Evolutionary conservation across 2,888 invertebrate genomes (phyloP).

Genomic region (Lycophotia porphyrea): DNA sequence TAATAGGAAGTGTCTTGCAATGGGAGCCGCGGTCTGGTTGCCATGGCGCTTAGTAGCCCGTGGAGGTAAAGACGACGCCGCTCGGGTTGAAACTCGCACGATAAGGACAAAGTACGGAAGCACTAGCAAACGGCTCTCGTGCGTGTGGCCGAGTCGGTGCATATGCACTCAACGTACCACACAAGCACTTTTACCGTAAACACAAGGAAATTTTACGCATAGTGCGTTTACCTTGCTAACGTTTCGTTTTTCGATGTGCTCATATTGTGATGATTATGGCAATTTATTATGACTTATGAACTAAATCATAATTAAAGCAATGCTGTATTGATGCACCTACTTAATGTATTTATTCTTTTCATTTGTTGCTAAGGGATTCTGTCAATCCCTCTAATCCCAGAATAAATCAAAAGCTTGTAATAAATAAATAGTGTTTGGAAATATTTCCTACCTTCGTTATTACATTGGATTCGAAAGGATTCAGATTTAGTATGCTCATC

Average conservation of each 20-base stretch:
- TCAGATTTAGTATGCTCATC: constrained; percentile 6
- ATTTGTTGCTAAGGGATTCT: background rate
- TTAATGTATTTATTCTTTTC: background rate
- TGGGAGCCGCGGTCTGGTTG: constrained; percentile 71
- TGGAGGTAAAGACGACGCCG: constrained; percentile 34
- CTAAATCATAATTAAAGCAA: background rate
- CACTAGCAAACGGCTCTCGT: constrained; percentile 16
- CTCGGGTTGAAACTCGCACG: constrained; percentile 58
- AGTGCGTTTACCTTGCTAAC: constrained; percentile 4
- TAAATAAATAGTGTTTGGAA: background rate
- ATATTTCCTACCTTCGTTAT: background rate
- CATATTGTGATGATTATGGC: constrained; percentile 24
- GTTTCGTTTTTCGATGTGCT: constrained; percentile 10
- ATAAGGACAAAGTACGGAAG: constrained; percentile 64
- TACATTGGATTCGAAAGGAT: constrained; percentile 8
- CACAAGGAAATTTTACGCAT: constrained; percentile 28
- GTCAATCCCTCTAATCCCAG: background rate
- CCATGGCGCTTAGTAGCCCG: constrained; percentile 74
- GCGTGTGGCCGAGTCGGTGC: constrained; percentile 31
- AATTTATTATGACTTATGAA: constrained; percentile 23
- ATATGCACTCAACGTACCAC: constrained; percentile 29
- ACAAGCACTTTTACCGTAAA: constrained; percentile 43
- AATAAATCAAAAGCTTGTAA: background rate
- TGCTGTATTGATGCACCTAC: background rate
- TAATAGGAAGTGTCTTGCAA: constrained; percentile 70